Evolutionary conservation across 1,140 invertebrate genomes (phyloP), one percentile per base, ranked within the genome.

Genomic region (Temnothorax longispinosus): DNA sequence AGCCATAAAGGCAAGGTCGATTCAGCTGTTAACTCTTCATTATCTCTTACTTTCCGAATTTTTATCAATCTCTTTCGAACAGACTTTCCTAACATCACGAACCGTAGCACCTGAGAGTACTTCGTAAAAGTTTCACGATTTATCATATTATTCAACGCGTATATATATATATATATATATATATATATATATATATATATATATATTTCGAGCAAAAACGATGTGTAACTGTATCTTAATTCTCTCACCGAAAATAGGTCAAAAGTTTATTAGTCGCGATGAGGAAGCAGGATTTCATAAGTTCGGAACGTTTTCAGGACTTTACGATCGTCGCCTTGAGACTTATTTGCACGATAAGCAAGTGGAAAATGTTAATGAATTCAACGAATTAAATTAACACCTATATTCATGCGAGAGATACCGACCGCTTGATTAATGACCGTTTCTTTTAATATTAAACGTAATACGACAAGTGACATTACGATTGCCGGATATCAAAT

Each of bases 251-350:
- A 91, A 90, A 86, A n/a, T 87, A 84, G 81, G 85, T 90, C 86
- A 87, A 50, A 87, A 87, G 87, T 90, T 90, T 90, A 90, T 90
- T 89, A 58, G 60, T 38, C 85, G 84, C 85, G 81, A 72, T 52
- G 44, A 32, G 47, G 11, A 50, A 64, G n/a, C n/a, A 44, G n/a
- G 15, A 54, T 85, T 78, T 85, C 56, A 11, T 47, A 78, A 77
- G 60, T 54, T 54, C n/a, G 0, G 4, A 64, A 64, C 13, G 10
- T 65, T 85, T 85, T 77, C 21, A 18, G 21, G 21, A 81, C 77
- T 88, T 90, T 76, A 77, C 44, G 82, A 47, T 52, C 27, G 80
- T 74, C 44, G n/a, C 72, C 81, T 85, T 78, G 82, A 64, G 35
- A 67, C 47, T 65, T 52, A 81, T 27, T 65, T 65, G 74, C 74